These are phyloP conservation scores for Nasonia giraulti DNA, from an alignment of 1,140 invertebrate genomes.

Conservation along the genomic window DNA sequence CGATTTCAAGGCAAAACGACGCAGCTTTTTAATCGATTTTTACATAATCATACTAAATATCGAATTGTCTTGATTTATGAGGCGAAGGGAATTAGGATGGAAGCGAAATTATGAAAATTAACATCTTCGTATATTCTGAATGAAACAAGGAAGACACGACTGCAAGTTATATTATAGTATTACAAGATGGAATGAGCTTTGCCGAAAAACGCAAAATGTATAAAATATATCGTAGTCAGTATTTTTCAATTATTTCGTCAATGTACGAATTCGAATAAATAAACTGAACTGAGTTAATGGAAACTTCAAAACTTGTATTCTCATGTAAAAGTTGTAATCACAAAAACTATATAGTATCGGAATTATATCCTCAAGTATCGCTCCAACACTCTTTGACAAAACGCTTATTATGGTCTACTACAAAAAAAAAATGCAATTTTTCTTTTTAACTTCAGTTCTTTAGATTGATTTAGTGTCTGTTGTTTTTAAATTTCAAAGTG, in stretches of 20 bases:
- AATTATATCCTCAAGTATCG: conserved; percentile 2
- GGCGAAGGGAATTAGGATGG: neutral
- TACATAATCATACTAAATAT: conserved; percentile 9
- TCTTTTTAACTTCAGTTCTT: neutral
- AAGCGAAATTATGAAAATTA: neutral
- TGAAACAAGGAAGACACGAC: conserved; percentile 23
- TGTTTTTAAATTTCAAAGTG: neutral
- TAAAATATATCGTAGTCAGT: conserved; percentile 35
- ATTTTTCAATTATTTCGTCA: conserved; percentile 39
- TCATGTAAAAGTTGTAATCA: conserved; percentile 13
- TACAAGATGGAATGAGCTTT: conserved; percentile 36
- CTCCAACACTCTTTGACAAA: conserved; percentile 8
- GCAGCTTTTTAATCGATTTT: neutral
- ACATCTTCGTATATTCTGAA: neutral
- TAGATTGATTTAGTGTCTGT: neutral
- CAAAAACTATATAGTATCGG: neutral
- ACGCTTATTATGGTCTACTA: neutral
- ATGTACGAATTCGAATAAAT: conserved; percentile 28
- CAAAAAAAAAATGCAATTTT: neutral
- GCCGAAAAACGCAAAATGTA: conserved; percentile 20
- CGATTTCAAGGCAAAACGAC: neutral
- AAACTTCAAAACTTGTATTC: neutral
- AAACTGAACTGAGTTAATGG: conserved; percentile 40
- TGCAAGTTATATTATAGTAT: conserved; percentile 32
- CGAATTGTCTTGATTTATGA: conserved; percentile 9